Conservation (phyloP, 2,797 vertebrate genomes). For the Aplochiton taeniatus region DNA sequence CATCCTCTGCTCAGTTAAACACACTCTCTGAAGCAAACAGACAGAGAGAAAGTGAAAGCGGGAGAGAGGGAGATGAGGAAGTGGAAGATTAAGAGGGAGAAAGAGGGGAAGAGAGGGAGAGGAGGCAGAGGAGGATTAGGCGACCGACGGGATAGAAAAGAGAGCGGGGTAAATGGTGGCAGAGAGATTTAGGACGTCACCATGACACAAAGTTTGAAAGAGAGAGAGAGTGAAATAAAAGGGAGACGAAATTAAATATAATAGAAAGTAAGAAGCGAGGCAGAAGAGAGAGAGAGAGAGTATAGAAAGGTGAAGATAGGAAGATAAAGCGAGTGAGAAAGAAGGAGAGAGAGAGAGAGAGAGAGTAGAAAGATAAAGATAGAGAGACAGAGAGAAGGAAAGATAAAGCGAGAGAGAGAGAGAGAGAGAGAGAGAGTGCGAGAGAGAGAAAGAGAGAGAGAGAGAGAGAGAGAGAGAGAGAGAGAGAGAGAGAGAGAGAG, state of each 20-base stretch:
- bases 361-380: not conserved
- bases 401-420: not conserved
- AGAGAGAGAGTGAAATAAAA: too few species aligned
- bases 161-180: too few species aligned
- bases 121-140: too few species aligned
- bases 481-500: not conserved
- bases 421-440: too few species aligned
- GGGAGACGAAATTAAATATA: too few species aligned
- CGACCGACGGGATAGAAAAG: too few species aligned
- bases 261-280: too few species aligned
- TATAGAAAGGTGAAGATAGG: not conserved
- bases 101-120: too few species aligned
- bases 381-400: not conserved
- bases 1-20: not conserved
- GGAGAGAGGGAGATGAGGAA: too few species aligned
- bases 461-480: not conserved
- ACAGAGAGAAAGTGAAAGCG: not conserved
- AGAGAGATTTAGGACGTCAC: too few species aligned
- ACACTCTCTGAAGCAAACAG: slow-evolving; percentile 1
- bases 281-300: not conserved
- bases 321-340: not conserved
- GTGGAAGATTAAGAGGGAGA: too few species aligned
- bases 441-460: not conserved
- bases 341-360: not conserved
- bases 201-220: too few species aligned